These are phyloP conservation scores for Aythya baeri DNA, from an alignment of 2,113 vertebrate genomes.

Conservation along the genomic window DNA sequence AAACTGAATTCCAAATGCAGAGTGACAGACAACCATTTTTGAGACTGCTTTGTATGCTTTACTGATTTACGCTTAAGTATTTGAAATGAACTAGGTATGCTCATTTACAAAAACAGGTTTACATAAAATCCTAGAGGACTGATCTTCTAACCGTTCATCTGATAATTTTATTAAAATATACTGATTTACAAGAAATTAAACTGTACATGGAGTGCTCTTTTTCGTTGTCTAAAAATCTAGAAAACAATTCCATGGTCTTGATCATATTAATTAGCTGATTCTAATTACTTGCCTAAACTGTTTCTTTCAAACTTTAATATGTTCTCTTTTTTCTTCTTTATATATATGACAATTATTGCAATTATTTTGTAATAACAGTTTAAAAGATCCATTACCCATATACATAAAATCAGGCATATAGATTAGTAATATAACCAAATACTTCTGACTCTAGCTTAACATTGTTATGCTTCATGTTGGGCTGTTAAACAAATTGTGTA, in stretches of 20 bases:
- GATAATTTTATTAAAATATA: neutral
- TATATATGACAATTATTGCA: neutral
- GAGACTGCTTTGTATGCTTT: neutral
- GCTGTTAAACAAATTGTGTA: neutral
- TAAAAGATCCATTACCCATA: neutral
- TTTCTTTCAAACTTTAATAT: no score
- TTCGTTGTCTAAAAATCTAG: neutral
- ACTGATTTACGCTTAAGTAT: neutral
- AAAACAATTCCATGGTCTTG: neutral
- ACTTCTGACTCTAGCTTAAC: neutral
- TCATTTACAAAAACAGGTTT: conserved; percentile 6
- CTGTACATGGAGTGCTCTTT: neutral
- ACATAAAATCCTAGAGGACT: neutral
- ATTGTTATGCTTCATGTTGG: neutral
- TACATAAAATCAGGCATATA: neutral
- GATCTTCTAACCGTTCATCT: neutral
- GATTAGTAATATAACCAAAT: neutral
- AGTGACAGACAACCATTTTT: neutral
- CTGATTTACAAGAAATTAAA: no score
- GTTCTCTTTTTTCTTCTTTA: neutral
- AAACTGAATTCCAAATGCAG: neutral
- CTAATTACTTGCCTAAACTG: no score
- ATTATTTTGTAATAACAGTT: no score
- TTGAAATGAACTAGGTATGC: neutral
- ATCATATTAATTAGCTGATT: no score